A percentile compares a stretch with the other conserved stretches of the same genome.
phyloP scores from a whole-genome alignment of 2,888 invertebrate species.

The Macrosoma leucophasiata region DNA sequence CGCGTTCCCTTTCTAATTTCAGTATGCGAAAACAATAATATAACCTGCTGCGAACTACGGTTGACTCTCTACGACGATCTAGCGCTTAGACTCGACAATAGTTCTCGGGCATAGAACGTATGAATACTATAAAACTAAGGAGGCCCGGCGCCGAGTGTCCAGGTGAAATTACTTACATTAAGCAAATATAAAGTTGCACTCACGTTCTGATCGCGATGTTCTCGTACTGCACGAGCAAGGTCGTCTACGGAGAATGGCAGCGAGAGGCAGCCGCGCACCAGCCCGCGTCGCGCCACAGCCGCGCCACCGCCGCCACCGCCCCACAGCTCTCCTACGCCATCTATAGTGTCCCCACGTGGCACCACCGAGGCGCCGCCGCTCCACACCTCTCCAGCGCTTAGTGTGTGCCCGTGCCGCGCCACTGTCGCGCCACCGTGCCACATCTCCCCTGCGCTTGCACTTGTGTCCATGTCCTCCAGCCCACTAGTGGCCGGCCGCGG shows the following conservation, averaged over 20 bases:
- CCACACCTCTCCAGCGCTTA: slow-evolving; percentile 4
- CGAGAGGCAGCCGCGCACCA: slow-evolving; percentile 40
- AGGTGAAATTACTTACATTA: not conserved
- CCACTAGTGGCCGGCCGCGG: no score
- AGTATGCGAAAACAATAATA: no score
- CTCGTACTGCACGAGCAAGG: slow-evolving; percentile 34
- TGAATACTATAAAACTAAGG: no score
- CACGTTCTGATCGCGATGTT: slow-evolving; percentile 19
- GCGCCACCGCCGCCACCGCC: slow-evolving; percentile 9
- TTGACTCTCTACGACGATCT: no score
- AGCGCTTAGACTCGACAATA: no score
- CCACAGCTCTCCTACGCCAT: slow-evolving; percentile 3
- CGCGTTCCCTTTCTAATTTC: no score
- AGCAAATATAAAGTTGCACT: slow-evolving; percentile 9
- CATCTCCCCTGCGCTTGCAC: slow-evolving; percentile 26
- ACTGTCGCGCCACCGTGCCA: slow-evolving; percentile 21
- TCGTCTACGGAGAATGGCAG: slow-evolving; percentile 34
- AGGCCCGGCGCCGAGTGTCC: not conserved
- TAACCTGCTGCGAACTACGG: no score
- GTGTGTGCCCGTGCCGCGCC: slow-evolving; percentile 1
- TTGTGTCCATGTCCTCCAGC: slow-evolving; percentile 5
- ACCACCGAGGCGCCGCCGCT: slow-evolving; percentile 10
- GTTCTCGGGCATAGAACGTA: no score
- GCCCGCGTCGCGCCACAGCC: slow-evolving; percentile 41
- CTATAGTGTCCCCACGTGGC: not conserved